Evolutionary conservation across 2,888 invertebrate species (phyloP), one percentile per base, ranked within the genome.

Genomic region (Epinotia brunnichana): DNA sequence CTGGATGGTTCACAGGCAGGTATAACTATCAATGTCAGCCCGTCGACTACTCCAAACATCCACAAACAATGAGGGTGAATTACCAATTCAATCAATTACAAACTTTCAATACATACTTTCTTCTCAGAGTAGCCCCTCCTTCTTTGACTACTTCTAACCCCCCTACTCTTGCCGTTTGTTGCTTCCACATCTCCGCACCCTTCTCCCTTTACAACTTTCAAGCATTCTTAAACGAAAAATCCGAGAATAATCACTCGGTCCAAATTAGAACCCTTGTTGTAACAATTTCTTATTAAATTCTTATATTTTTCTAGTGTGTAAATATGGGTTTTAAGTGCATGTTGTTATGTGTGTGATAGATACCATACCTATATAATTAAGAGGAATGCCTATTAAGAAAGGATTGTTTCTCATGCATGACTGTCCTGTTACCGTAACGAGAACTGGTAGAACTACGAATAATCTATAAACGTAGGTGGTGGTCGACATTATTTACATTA

Each of bases 11-110:
- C 94, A 97, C 97, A 90, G 97, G 97, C 90, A 97, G 97, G 91
- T 99, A 99, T 96, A 98, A 96, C 94, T 96, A 97, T 94, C 96
- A 96, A 91, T 99, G 98, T 95, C 98, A 99, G 94, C 98, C 98
- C 85, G 98, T 98, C 92, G 98, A 98, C 95, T 97, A 98, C 95
- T 97, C 97, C 90, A 96, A 96, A 94, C 95, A 96, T 94, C 97
- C 97, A 89, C 96, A 96, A 94, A 97, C 98, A 85, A 94, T 98
- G 93, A 95, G 97, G 96, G 98, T 98, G 96, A 95, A 96, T 95
- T 88, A 87, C 82, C 76, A 79, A 76, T 78, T 77, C 74, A 77
- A 75, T 75, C 35, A 35, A 35, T 35, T 35, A n/a, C n/a, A n/a
- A n/a, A n/a, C 74, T 75, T 77, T 78, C 75, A n/a, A 77, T 81